These are phyloP conservation scores for Mus spicilegus DNA, from an alignment of 2,113 vertebrate species.

Conservation along the genomic window DNA sequence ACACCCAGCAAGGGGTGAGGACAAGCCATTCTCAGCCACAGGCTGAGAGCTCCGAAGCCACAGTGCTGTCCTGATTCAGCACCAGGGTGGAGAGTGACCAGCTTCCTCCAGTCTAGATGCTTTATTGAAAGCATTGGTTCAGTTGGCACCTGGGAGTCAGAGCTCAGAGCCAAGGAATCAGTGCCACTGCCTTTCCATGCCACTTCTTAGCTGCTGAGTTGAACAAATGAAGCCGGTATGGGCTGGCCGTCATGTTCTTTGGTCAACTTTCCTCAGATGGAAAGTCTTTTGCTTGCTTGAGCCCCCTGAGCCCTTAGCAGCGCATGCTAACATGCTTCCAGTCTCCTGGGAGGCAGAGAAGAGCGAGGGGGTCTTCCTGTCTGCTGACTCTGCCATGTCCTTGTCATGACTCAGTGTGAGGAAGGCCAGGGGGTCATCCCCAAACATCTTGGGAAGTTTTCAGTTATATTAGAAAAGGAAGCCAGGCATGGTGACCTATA, in stretches of 20 bases:
- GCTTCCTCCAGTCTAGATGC: neutral
- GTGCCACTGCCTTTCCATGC: neutral
- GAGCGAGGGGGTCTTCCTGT: neutral
- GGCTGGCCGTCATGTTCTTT: neutral
- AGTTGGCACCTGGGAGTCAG: neutral
- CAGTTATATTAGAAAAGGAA: neutral
- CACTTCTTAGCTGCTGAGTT: neutral
- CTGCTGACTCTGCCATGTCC: neutral
- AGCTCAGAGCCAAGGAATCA: neutral
- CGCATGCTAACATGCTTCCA: neutral
- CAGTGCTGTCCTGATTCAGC: neutral
- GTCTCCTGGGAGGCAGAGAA: conserved; percentile 42
- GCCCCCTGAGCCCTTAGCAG: neutral
- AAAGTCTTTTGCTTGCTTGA: conserved; percentile 32
- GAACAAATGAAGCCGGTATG: conserved; percentile 27
- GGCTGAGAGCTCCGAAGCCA: neutral
- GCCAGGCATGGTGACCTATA: neutral
- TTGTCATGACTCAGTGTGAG: fast-evolving
- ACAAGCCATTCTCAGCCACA: neutral
- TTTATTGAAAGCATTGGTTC: conserved; percentile 23
- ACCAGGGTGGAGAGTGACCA: neutral
- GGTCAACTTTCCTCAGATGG: conserved; percentile 45
- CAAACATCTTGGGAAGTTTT: conserved; percentile 54
- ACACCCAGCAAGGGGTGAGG: neutral
- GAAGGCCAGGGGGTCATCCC: conserved; percentile 18